Evolutionary conservation across 92 coral and sea anemone species (phyloP).

Genomic region (Scolanthus callimorphus): DNA sequence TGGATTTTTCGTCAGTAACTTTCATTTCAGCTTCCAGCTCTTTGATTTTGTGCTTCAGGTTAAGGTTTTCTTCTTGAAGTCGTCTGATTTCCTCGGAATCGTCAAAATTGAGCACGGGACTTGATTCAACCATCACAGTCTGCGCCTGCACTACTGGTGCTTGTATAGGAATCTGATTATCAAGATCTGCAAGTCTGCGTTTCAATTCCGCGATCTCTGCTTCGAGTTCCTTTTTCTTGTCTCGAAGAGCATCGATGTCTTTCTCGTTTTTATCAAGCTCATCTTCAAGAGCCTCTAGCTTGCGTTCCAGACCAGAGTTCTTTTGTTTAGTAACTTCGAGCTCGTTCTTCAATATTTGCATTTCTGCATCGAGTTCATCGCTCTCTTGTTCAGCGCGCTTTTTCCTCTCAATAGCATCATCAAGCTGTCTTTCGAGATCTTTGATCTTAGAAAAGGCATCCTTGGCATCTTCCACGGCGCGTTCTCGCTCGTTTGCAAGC

Average conservation of each 20-base stretch:
- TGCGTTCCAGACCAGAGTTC: constrained; percentile 51
- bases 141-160: constrained; percentile 43
- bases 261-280: constrained; percentile 68
- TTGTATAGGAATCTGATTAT: constrained; percentile 50
- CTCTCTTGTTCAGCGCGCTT: constrained; percentile 61
- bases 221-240: constrained; percentile 45
- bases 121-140: constrained; percentile 58
- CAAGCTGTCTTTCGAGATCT: constrained; percentile 57
- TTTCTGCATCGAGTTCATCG: constrained; percentile 64
- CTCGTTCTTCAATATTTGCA: constrained; percentile 44
- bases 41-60: constrained; percentile 36
- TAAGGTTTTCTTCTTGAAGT: constrained; percentile 62
- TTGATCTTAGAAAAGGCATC: constrained; percentile 48
- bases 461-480: constrained; percentile 61
- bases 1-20: constrained; percentile 44
- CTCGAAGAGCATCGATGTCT: constrained; percentile 57
- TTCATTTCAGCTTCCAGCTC: constrained; percentile 55
- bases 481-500: constrained; percentile 65
- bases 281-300: constrained; percentile 51
- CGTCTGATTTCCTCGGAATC: constrained; percentile 64
- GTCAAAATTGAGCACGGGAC: constrained; percentile 61
- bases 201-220: constrained; percentile 61
- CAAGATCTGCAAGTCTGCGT: constrained; percentile 63
- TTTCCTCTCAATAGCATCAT: constrained; percentile 44
- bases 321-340: constrained; percentile 35